A percentile compares a stretch with the other conserved stretches of the same genome.
Evolutionary conservation across 2,113 vertebrate species (phyloP).

Genomic region (Desmodus rotundus): DNA sequence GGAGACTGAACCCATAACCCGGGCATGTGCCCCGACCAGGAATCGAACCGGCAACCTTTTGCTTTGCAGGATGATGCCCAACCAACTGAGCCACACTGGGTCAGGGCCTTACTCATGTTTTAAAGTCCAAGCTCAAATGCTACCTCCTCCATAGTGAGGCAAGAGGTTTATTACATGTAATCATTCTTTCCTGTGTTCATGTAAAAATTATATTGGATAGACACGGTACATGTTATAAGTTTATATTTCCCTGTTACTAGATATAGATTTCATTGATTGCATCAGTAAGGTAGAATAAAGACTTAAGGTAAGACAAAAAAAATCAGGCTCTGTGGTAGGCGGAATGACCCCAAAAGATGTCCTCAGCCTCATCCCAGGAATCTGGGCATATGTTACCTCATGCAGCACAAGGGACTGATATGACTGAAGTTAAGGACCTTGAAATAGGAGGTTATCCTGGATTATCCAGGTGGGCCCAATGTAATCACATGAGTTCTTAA

Average conservation of each 20-base stretch:
- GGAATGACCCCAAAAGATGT: neutral
- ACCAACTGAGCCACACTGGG: neutral
- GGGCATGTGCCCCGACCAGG: too few relatives aligned
- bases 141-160: neutral
- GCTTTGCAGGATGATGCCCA: neutral
- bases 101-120: neutral
- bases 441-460: neutral
- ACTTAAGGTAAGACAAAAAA: neutral
- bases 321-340: neutral
- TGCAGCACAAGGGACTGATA: neutral
- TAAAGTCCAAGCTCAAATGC: neutral
- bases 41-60: too few relatives aligned
- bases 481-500: neutral
- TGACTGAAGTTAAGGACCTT: neutral
- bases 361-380: neutral
- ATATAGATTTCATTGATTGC: neutral
- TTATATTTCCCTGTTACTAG: neutral
- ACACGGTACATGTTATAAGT: neutral
- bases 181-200: neutral
- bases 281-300: neutral
- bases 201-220: neutral
- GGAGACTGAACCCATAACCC: too few relatives aligned
- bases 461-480: neutral
- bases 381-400: neutral
- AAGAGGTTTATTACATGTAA: neutral